Percentiles rank a stretch among this genome's conserved stretches.
phyloP scores from a whole-genome alignment of 2,113 vertebrate species.

The Perognathus longimembris region DNA sequence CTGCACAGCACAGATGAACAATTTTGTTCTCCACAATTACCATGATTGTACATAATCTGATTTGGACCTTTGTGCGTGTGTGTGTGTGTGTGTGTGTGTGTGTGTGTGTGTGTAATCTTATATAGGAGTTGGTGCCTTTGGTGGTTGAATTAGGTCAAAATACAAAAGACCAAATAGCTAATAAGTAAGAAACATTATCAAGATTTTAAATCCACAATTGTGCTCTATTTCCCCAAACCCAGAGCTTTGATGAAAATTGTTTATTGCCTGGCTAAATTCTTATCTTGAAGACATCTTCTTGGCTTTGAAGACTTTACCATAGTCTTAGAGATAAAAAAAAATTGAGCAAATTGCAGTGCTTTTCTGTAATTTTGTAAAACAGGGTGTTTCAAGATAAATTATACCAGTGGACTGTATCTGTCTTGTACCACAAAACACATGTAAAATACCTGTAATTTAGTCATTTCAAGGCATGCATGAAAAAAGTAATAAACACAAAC shows the following conservation, averaged over 20 bases:
- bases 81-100: constrained; percentile 49
- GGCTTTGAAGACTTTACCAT: constrained; percentile 94
- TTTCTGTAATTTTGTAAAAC: constrained; percentile 96
- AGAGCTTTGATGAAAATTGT: constrained; percentile 91
- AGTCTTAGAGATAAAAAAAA: constrained; percentile 91
- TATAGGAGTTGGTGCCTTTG: constrained; percentile 83
- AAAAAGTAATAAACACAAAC: constrained; percentile 90
- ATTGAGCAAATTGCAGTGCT: constrained; percentile 95
- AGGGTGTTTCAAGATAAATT: constrained; percentile 94
- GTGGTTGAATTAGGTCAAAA: constrained; percentile 88
- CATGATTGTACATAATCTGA: constrained; percentile 90
- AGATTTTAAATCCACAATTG: constrained; percentile 88
- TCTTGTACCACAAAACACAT: constrained; percentile 91
- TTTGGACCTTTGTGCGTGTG: constrained; percentile 78
- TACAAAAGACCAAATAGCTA: constrained; percentile 89
- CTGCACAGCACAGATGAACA: constrained; percentile 84
- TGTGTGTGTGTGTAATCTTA: constrained; percentile 84
- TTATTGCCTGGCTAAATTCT: constrained; percentile 91
- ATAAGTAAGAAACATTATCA: constrained; percentile 88
- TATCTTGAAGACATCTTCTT: constrained; percentile 90
- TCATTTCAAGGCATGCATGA: constrained; percentile 88
- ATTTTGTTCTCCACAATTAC: constrained; percentile 89
- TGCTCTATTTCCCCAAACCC: constrained; percentile 84
- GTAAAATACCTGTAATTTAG: constrained; percentile 93
- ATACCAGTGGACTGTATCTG: constrained; percentile 91